Evolutionary conservation across 2,888 invertebrate species (phyloP).

Genomic region (Camponotus fellah): DNA sequence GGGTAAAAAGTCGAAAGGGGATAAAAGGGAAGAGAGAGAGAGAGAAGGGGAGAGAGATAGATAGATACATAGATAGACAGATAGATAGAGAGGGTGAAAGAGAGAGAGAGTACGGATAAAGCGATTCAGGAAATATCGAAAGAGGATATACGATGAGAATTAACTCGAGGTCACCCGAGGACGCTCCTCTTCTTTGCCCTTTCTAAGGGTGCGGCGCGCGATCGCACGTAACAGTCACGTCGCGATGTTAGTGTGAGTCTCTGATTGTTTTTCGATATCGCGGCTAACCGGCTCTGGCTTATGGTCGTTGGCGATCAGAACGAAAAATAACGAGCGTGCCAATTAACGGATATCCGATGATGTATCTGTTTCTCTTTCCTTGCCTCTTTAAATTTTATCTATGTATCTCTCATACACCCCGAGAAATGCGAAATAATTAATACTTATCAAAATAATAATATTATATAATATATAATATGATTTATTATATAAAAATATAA

Average conservation of each 20-base stretch:
- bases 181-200: conserved; percentile 25
- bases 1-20: conserved; percentile 5
- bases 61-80: no score
- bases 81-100: neutral
- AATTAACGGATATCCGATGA: conserved; percentile 69
- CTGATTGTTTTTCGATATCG: conserved; percentile 78
- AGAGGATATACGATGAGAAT: conserved; percentile 68
- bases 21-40: conserved; percentile 2
- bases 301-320: conserved; percentile 26
- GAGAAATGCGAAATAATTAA: neutral
- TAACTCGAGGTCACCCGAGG: conserved; percentile 62
- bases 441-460: conserved; percentile 2
- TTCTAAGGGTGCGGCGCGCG: conserved; percentile 10
- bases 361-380: conserved; percentile 23
- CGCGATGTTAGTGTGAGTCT: conserved; percentile 59
- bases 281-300: conserved; percentile 59
- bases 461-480: neutral
- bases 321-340: conserved; percentile 74
- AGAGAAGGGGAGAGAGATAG: neutral
- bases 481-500: neutral
- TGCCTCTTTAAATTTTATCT: neutral
- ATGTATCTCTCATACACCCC: neutral
- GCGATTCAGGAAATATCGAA: conserved; percentile 58
- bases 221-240: conserved; percentile 15
- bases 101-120: conserved; percentile 17